Evolutionary conservation across 2,888 invertebrate species (phyloP).

Genomic region (Tipula helvola): DNA sequence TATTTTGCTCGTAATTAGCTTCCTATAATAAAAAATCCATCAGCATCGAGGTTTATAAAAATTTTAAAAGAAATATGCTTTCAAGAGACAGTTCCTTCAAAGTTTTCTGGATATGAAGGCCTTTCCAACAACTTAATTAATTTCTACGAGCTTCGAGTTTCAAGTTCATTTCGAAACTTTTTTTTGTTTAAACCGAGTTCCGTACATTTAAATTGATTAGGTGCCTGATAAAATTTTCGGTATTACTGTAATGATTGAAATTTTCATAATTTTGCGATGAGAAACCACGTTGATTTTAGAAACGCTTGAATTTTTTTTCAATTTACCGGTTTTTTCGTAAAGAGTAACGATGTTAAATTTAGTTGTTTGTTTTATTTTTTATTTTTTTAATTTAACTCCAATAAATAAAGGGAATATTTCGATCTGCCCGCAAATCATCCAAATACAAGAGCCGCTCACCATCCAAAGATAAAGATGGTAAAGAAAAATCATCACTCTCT

Average conservation of each 20-base stretch:
- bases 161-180: not conserved
- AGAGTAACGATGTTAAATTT: conserved; percentile 18
- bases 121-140: too few species aligned
- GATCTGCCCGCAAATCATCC: conserved; percentile 38
- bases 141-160: too few species aligned
- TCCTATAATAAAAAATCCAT: too few species aligned
- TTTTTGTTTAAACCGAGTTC: not conserved
- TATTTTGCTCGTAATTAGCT: too few species aligned
- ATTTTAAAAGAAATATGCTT: too few species aligned
- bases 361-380: conserved; percentile 17
- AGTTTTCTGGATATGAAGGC: too few species aligned
- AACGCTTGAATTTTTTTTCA: conserved; percentile 12
- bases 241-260: not conserved
- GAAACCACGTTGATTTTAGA: not conserved
- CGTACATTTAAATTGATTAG: not conserved
- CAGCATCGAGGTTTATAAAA: too few species aligned
- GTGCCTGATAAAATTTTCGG: not conserved
- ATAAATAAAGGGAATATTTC: conserved; percentile 28
- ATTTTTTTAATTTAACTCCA: conserved; percentile 9
- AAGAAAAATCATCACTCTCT: conserved; percentile 15
- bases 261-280: not conserved
- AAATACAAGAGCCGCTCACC: conserved; percentile 37
- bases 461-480: conserved; percentile 33
- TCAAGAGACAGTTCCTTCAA: too few species aligned
- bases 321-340: conserved; percentile 17